Evolutionary conservation across 2,113 vertebrate genomes (phyloP), one percentile per base, ranked within the genome.

Genomic region (Pelecanoides urinatrix): DNA sequence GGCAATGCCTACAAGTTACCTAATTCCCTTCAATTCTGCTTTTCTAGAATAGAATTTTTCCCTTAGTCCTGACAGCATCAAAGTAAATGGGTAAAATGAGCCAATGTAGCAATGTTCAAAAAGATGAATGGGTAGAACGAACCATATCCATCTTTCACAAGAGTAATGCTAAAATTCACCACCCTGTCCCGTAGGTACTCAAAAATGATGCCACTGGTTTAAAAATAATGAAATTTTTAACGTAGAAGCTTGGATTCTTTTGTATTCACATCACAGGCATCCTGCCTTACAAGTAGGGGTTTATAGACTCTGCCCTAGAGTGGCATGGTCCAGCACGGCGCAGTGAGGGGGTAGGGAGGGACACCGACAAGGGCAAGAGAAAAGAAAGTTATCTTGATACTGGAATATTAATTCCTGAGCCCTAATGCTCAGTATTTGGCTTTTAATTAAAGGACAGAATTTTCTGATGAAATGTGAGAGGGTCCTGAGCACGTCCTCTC

Each of bases 11-110:
- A 34, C 18, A 61, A 55, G 30, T 88, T 90, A 94, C 77, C 84
- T 82, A 85, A 91, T 93, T 95, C 74, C 19, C 47, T 82, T 88
- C 6, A 19, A 38, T 94, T 96, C 77, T 91, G 56, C 44, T 87
- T 61, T 42, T 91, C 77, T 61, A 66, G 76, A 89, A 40, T 4
- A 45, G 32, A 91, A 72, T 27, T 65, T 86, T 78, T 15, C 77
- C 70, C 40, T 52, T 7, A 17, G 52, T 47, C 52, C 70, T 82
- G 76, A 65, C 73, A 72, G 84, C 61, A 58, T 47, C 38, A 8
- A 40, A 91, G 79, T 47, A 66, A 91, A 81, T 29, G 77, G 27
- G 16, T 71, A 45, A 92, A 96, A 84, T 12, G 45, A 89, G 77
- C 52, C 76, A 50, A 2, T 13, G 45, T 5, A 50, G 12, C n/a